These are phyloP conservation scores for Melieria crassipennis DNA, from an alignment of 2,888 invertebrate genomes.

Conservation along the genomic window DNA sequence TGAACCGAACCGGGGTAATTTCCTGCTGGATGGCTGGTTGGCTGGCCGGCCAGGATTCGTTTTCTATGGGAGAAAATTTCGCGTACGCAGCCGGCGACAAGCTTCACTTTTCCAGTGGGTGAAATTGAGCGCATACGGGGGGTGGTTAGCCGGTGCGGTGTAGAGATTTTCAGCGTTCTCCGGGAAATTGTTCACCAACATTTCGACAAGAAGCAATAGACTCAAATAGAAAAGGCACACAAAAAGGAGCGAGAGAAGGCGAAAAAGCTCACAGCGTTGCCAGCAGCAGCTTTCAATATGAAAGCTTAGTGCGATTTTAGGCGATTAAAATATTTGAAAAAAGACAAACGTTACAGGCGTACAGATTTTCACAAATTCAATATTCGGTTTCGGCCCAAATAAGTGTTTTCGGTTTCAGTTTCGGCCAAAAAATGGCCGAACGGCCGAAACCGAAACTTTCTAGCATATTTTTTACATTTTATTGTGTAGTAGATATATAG, in stretches of 20 bases:
- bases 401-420: no score
- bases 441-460: no score
- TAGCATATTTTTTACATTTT: no score
- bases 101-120: constrained; percentile 22
- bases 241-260: background rate
- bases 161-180: constrained; percentile 26
- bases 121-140: background rate
- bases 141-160: constrained; percentile 21
- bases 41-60: background rate
- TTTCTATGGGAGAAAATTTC: constrained; percentile 7
- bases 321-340: no score
- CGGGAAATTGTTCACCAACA: background rate
- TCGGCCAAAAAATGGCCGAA: no score
- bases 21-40: constrained; percentile 18
- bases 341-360: no score
- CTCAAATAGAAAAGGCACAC: no score
- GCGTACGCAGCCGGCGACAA: constrained; percentile 11
- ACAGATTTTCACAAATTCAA: no score
- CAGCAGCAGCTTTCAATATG: background rate
- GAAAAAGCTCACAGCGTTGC: constrained; percentile 3
- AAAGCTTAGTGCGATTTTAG: no score
- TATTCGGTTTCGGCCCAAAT: no score
- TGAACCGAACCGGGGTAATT: constrained; percentile 49
- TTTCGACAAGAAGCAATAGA: background rate
- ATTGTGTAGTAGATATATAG: no score